Evolutionary conservation across 2,888 invertebrate genomes (phyloP).

Genomic region (Alsophila aescularia): DNA sequence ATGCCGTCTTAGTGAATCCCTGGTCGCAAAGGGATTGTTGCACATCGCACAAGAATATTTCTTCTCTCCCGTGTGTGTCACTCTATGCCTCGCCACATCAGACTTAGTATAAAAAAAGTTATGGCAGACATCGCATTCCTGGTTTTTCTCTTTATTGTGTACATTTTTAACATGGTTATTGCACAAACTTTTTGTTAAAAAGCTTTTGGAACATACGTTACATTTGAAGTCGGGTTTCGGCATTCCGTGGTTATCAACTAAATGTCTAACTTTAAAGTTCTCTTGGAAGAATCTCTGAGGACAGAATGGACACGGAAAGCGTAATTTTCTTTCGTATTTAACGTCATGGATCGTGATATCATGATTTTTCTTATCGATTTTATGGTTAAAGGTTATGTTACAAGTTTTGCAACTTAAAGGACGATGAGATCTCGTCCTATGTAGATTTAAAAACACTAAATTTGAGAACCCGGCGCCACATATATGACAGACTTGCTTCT

Average conservation of each 20-base stretch:
- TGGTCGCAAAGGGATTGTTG: slow-evolving; percentile 62
- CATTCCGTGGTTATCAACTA: slow-evolving; percentile 60
- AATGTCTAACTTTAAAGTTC: slow-evolving; percentile 54
- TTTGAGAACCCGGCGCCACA: slow-evolving; percentile 73
- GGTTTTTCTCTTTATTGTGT: slow-evolving; percentile 68
- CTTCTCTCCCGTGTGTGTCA: slow-evolving; percentile 69
- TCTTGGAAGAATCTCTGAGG: slow-evolving; percentile 63
- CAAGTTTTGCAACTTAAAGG: slow-evolving; percentile 57
- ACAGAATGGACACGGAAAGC: slow-evolving; percentile 66
- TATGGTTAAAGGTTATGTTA: slow-evolving; percentile 48
- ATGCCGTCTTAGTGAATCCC: slow-evolving; percentile 69
- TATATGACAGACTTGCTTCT: slow-evolving; percentile 70
- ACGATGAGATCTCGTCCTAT: slow-evolving; percentile 61
- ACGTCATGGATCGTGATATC: slow-evolving; percentile 39
- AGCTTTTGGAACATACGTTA: slow-evolving; percentile 59
- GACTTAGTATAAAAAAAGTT: slow-evolving; percentile 69
- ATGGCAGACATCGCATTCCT: slow-evolving; percentile 69
- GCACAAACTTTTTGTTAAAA: slow-evolving; percentile 64
- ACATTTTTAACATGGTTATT: slow-evolving; percentile 72
- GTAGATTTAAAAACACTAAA: slow-evolving; percentile 67
- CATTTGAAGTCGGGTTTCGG: slow-evolving; percentile 63
- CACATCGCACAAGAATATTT: slow-evolving; percentile 61
- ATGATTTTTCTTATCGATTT: slow-evolving; percentile 43
- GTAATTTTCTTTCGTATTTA: slow-evolving; percentile 50
- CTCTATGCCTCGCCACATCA: slow-evolving; percentile 62